Evolutionary conservation across 2,797 vertebrate genomes (phyloP), one percentile per base, ranked within the genome.

Genomic region (Premnoplex brunnescens): DNA sequence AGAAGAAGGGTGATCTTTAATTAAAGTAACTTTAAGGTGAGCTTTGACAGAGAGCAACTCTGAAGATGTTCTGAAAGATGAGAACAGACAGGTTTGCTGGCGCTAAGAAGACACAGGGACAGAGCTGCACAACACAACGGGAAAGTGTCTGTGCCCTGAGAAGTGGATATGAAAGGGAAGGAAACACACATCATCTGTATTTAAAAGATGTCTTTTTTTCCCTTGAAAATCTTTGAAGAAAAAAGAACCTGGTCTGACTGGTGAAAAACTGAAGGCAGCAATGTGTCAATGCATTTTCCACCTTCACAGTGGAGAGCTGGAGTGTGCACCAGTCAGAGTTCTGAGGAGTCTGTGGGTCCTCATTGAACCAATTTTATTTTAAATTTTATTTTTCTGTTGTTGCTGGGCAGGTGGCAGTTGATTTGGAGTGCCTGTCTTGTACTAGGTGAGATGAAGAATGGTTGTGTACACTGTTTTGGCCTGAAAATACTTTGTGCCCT

Each of bases 401-500:
- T 12, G 0, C 68, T 75, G 10, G 17, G 17, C 20, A 81, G 68
- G 55, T 6, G 12, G 27, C 22, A 32, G 55, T 27, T 85, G n/a
- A 79, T 92, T 82, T 75, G 37, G 43, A 71, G 59, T 8, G 8
- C 48, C 52, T 88, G 64, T 56, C 37, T 37, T 44, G 22, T 18
- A 41, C 13, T 46, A 81, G 46, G 28, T 30, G 41, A 74, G 36
- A 60, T 84, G 36, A 91, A 52, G 56, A 78, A 91, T 10, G 13
- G 32, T 15, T 93, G 26, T 77, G 7, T 80, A 63, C 2, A 51
- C 27, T n/a, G 41, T 22, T 90, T 74, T 52, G 13, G 7, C 73
- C 79, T 77, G 32, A 37, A 93, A 93, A 88, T 67, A 64, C 34
- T 89, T 68, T 28, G 34, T 64, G 32, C 41, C 60, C 49, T 56